Percentiles rank a stretch among this genome's conserved stretches.
Conservation (phyloP, 1,140 invertebrate genomes). For the Lasioglossum albipes region DNA sequence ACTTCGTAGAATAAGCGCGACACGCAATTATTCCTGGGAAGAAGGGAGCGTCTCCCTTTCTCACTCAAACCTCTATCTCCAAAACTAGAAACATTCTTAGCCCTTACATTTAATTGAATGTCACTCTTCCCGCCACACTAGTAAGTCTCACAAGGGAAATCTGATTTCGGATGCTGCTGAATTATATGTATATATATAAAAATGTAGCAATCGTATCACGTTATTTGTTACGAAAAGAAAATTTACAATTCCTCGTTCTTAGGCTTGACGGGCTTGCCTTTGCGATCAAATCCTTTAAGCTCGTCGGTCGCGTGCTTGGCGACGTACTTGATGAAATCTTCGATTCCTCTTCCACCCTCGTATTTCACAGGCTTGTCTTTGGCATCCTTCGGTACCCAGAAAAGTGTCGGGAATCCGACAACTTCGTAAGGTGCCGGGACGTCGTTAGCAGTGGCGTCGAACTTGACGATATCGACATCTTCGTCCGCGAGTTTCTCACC, state of each 20-base stretch:
- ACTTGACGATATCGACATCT: slow-evolving; percentile 96
- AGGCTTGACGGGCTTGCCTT: slow-evolving; percentile 88
- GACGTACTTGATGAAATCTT: slow-evolving; percentile 98
- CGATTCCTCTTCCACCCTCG: slow-evolving; percentile 95
- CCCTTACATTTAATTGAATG: slow-evolving; percentile 15
- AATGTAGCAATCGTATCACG: slow-evolving; percentile 29
- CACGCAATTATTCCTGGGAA: background rate
- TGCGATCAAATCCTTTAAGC: slow-evolving; percentile 93
- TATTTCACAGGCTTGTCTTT: slow-evolving; percentile 93
- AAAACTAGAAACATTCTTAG: slow-evolving; percentile 36
- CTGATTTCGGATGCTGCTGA: slow-evolving; percentile 13
- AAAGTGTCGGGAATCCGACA: slow-evolving; percentile 98
- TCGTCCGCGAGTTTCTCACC: slow-evolving; percentile 94
- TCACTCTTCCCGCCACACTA: slow-evolving; percentile 13
- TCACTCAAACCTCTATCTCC: slow-evolving; percentile 17
- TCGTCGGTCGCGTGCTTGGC: slow-evolving; percentile 94
- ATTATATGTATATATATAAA: slow-evolving; percentile 17
- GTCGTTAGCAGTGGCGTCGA: slow-evolving; percentile 99
- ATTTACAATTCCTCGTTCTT: slow-evolving; percentile 86
- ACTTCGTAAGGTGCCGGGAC: slow-evolving; percentile 96
- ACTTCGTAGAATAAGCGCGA: slow-evolving; percentile 29
- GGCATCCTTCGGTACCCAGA: slow-evolving; percentile 93
- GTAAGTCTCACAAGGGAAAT: slow-evolving; percentile 36
- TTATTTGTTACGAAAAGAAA: background rate
- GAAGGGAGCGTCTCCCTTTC: slow-evolving; percentile 15